Conservation (phyloP, 2,797 vertebrate species). For the Diplodus puntazzo region DNA sequence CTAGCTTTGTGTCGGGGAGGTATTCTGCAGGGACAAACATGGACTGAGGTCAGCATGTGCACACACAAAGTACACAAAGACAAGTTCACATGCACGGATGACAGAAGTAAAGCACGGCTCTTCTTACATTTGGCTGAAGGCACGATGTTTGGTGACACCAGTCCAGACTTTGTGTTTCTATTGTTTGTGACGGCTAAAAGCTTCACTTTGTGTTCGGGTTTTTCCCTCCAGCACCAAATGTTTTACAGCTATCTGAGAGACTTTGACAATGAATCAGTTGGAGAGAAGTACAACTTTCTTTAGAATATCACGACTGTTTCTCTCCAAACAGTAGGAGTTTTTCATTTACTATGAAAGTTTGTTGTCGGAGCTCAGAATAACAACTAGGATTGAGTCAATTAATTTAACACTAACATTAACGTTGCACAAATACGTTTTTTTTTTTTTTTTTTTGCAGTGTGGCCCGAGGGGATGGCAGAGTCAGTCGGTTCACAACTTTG, state of each 20-base stretch:
- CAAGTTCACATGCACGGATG: constrained; percentile 14
- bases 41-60: constrained; percentile 19
- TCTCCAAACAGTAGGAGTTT: background rate
- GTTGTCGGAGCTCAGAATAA: background rate
- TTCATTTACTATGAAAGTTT: background rate
- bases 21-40: constrained; percentile 35
- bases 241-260: constrained; percentile 2
- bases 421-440: background rate
- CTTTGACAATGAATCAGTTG: background rate
- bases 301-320: background rate
- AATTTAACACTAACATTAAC: background rate
- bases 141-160: constrained; percentile 29
- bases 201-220: constrained; percentile 22
- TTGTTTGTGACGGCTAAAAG: constrained; percentile 38
- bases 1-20: constrained; percentile 53
- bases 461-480: background rate
- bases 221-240: background rate
- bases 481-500: background rate
- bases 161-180: constrained; percentile 18
- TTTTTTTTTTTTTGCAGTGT: background rate
- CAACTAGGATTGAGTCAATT: background rate
- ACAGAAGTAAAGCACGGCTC: constrained; percentile 35
- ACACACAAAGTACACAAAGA: background rate
- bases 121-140: constrained; percentile 40
- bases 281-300: background rate